These are phyloP conservation scores for Drosophila mimetica DNA, from an alignment of 2,888 invertebrate species.

Conservation along the genomic window DNA sequence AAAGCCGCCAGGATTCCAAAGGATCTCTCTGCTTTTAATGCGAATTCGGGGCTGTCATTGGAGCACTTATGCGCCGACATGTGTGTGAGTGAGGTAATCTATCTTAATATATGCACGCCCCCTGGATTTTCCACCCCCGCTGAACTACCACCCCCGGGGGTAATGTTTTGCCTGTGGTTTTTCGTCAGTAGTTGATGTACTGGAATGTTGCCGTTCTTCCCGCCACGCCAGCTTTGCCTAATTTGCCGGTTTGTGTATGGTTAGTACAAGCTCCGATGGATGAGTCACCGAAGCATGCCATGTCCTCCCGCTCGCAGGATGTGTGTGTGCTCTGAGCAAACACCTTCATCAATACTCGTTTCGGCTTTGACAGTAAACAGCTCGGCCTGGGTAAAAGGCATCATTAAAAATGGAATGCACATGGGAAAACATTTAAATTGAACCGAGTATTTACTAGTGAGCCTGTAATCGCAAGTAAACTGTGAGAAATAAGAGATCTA, in stretches of 20 bases:
- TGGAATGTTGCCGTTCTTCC: conserved; percentile 20
- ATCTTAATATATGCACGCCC: conserved; percentile 75
- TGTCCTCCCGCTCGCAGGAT: neutral
- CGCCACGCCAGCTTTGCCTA: conserved; percentile 25
- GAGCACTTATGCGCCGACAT: conserved; percentile 39
- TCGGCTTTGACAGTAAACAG: conserved; percentile 30
- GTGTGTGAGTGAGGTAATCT: conserved; percentile 61
- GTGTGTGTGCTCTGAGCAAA: conserved; percentile 23
- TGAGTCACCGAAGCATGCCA: conserved; percentile 10
- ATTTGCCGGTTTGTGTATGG: conserved; percentile 29
- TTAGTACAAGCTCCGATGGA: neutral
- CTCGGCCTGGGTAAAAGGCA: conserved; percentile 9
- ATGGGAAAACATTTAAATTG: neutral
- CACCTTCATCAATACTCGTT: conserved; percentile 64
- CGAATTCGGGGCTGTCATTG: conserved; percentile 66
- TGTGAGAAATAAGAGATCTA: neutral
- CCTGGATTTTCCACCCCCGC: conserved; percentile 8
- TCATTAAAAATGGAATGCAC: conserved; percentile 25
- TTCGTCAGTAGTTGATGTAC: conserved; percentile 30
- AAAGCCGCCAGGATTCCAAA: conserved; percentile 43
- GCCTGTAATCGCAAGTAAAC: neutral
- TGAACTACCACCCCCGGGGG: conserved; percentile 2
- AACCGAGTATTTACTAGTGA: neutral
- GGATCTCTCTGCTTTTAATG: conserved; percentile 56
- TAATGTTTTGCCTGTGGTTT: conserved; percentile 36